A percentile compares a stretch with the other conserved stretches of the same genome.
These are phyloP conservation scores for Trisateles emortualis DNA, from an alignment of 2,888 invertebrate genomes.

Conservation along the genomic window DNA sequence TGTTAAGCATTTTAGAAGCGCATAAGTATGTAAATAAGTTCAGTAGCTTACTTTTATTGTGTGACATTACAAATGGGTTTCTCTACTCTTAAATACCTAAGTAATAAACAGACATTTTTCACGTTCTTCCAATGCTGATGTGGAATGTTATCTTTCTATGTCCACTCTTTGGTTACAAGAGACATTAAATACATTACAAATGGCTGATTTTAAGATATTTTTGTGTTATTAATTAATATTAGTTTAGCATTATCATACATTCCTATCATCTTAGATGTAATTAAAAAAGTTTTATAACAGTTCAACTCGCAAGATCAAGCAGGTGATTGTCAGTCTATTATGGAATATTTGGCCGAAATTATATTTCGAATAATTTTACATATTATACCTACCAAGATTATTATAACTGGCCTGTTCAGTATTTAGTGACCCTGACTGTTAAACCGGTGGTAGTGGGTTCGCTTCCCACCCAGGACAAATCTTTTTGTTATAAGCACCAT, in stretches of 20 bases:
- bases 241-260: conserved; percentile 28
- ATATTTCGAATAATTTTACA: not conserved
- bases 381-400: not conserved
- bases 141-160: conserved; percentile 36
- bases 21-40: conserved; percentile 46
- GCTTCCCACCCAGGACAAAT: too few species aligned
- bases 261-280: conserved; percentile 9
- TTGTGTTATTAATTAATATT: conserved; percentile 33
- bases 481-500: too few species aligned
- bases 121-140: conserved; percentile 24
- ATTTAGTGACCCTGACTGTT: too few species aligned
- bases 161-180: conserved; percentile 16
- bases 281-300: conserved; percentile 24
- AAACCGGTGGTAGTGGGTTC: too few species aligned
- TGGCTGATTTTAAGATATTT: conserved; percentile 31
- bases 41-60: conserved; percentile 32
- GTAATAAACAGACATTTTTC: conserved; percentile 31
- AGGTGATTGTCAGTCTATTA: not conserved
- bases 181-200: conserved; percentile 38
- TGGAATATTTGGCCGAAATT: not conserved
- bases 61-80: conserved; percentile 18
- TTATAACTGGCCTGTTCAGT: too few species aligned
- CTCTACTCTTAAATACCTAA: conserved; percentile 13
- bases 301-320: not conserved
- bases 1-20: conserved; percentile 66